phyloP scores from a whole-genome alignment of 92 coral and sea anemone species.

The Nematostella vectensis region DNA sequence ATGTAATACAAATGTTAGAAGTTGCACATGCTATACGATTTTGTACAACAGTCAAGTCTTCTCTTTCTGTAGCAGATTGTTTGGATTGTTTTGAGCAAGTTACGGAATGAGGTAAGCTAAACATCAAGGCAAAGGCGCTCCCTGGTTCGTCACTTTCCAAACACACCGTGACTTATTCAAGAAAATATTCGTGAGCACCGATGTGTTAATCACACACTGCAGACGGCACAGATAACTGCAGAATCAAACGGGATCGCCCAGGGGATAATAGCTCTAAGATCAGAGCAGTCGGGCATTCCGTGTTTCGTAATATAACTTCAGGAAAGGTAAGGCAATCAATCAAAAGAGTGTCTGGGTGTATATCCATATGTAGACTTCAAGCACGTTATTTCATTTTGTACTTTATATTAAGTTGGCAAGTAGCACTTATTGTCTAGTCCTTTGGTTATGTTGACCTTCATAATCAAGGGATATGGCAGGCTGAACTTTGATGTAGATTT shows the following conservation, averaged over 20 bases:
- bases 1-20: too few species aligned
- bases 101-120: conserved; percentile 26
- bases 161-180: conserved; percentile 46
- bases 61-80: too few species aligned
- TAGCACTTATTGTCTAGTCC: too few species aligned
- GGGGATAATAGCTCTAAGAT: neutral
- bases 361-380: too few species aligned
- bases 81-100: conserved; percentile 2
- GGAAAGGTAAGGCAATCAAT: neutral
- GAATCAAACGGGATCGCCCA: neutral
- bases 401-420: too few species aligned
- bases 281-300: conserved; percentile 1
- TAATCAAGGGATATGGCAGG: too few species aligned
- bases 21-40: too few species aligned
- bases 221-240: neutral
- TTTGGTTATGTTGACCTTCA: too few species aligned
- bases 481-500: too few species aligned
- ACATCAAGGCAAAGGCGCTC: neutral
- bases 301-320: neutral
- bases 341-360: too few species aligned
- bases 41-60: too few species aligned
- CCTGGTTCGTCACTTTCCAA: conserved; percentile 27
- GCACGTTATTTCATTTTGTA: too few species aligned
- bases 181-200: conserved; percentile 38
- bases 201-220: conserved; percentile 14